phyloP scores from a whole-genome alignment of 2,113 vertebrate genomes.

The Grammomys dolichurus region DNA sequence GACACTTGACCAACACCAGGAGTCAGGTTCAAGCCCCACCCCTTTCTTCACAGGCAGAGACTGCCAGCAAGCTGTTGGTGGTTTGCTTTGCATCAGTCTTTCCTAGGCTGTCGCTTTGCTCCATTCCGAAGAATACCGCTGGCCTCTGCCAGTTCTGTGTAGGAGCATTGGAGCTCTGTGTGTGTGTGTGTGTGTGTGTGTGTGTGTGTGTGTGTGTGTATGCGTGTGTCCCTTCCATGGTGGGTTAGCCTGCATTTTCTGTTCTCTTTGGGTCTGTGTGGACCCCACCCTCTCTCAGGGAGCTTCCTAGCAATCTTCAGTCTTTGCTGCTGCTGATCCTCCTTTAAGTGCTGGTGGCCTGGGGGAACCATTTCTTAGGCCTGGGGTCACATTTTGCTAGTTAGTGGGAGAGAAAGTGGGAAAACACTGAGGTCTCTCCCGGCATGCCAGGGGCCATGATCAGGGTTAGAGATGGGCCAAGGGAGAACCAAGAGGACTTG shows the following conservation, averaged over 20 bases:
- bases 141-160: neutral
- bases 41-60: neutral
- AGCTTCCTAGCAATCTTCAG: neutral
- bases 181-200: too few relatives aligned
- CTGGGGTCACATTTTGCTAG: neutral
- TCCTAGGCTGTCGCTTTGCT: neutral
- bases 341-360: neutral
- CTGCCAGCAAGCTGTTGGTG: neutral
- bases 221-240: too few relatives aligned
- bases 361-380: conserved; percentile 12
- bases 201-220: too few relatives aligned
- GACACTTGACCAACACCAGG: neutral
- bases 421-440: neutral
- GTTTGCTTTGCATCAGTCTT: neutral
- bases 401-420: too few relatives aligned
- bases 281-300: neutral
- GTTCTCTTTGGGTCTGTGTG: neutral
- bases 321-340: neutral
- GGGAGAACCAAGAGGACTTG: neutral
- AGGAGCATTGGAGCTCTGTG: neutral
- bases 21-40: neutral
- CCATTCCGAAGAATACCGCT: neutral
- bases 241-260: neutral
- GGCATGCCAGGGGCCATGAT: neutral
- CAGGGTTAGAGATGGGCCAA: neutral